These are phyloP conservation scores for Pemphigus obesinymphae DNA, from an alignment of 1,140 invertebrate genomes.

Conservation along the genomic window DNA sequence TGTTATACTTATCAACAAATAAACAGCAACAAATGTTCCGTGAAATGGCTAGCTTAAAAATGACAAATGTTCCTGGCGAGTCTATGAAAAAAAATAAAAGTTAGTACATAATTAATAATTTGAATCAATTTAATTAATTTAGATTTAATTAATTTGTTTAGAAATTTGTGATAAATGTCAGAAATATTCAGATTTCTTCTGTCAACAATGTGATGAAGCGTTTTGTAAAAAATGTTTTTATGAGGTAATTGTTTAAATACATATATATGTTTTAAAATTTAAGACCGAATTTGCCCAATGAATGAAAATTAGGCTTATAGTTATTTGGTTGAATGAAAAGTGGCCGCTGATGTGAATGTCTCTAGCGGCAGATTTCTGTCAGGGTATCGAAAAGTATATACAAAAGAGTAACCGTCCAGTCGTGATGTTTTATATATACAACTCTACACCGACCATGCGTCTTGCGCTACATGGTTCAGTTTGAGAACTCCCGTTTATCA, in stretches of 20 bases:
- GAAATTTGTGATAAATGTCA: neutral
- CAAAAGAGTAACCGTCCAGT: too few relatives aligned
- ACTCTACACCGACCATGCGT: too few relatives aligned
- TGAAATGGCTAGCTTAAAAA: neutral
- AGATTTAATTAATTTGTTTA: neutral
- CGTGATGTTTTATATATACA: too few relatives aligned
- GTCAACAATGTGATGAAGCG: slow-evolving; percentile 1
- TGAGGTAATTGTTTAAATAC: neutral
- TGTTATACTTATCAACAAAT: neutral
- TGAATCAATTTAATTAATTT: neutral
- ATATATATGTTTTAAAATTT: too few relatives aligned
- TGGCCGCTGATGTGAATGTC: too few relatives aligned
- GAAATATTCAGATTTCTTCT: neutral
- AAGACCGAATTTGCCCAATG: too few relatives aligned
- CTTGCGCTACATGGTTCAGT: too few relatives aligned
- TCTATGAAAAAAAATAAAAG: neutral
- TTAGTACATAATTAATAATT: neutral
- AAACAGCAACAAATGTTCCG: neutral
- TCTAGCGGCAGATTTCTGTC: too few relatives aligned
- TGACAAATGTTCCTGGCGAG: neutral
- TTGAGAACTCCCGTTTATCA: too few relatives aligned
- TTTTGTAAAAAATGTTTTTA: neutral
- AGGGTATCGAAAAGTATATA: too few relatives aligned
- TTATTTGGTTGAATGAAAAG: too few relatives aligned
- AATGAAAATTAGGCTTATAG: too few relatives aligned